Base-by-base conservation (phyloP, 2,888 invertebrate genomes). In the Parthenolecanium corni region DNA sequence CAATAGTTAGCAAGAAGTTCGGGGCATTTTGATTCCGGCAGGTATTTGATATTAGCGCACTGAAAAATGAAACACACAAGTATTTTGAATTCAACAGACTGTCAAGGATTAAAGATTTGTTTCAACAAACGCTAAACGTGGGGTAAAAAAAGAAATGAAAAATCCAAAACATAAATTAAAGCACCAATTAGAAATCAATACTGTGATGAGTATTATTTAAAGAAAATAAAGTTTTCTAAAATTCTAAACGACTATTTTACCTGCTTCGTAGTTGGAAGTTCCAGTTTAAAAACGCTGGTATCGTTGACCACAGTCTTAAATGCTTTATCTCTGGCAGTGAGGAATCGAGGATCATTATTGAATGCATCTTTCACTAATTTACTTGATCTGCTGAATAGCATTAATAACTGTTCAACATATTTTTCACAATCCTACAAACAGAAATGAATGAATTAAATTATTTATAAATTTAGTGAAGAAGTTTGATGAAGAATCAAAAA, bases 1-100 rank as follows among this genome's bases (percentile, higher is more conserved):
- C 98, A 98, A 80, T 95, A 98, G 76, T 97, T 98, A 62, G 98
- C 98, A 70, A 98, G 79, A 65, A 99, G 81, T 76, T 99, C 98
- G 1, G 98, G 98, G 75, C 97, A 98, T 74, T 95, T 94, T 68
- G 96, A 97, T 74, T 99, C 97, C 3, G 95, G 94, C 64, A 74
- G 74, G 31, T 74, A 74, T 65, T 75, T 76, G 18, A 70, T 66
- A 18, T 70, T 71, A 36, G 69, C 69, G 63, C 67, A 67, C 70
- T 70, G 64, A 49, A 67, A 68, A 46, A 51, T 63, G 67, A 68
- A 47, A 67, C 2, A 64, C 46, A 14, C 18, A 40, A n/a, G n/a
- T n/a, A n/a, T n/a, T n/a, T n/a, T n/a, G n/a, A n/a, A n/a, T n/a
- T n/a, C n/a, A n/a, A n/a, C n/a, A n/a, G n/a, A n/a, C n/a, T n/a